Conservation (phyloP, 2,797 vertebrate species). For the Tapera naevia region DNA sequence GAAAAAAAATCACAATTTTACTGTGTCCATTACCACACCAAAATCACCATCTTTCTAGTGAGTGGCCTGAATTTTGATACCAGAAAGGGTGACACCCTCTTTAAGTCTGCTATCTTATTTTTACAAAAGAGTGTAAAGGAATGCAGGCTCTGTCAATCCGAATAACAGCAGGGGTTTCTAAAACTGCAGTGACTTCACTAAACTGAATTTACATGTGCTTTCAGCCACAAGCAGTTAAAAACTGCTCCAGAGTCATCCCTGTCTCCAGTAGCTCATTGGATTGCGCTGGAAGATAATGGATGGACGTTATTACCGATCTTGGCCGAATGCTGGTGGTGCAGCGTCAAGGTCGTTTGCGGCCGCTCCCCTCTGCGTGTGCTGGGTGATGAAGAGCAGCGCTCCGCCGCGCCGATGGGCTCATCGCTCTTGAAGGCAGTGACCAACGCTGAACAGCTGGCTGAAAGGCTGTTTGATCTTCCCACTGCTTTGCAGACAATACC, state of each 20-base stretch:
- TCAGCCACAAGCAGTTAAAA: background rate
- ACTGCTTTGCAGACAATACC: background rate
- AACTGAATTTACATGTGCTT: background rate
- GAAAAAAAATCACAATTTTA: background rate
- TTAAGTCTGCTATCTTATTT: background rate
- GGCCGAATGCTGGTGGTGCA: background rate
- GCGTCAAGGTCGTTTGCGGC: constrained; percentile 8
- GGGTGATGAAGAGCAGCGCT: constrained; percentile 19
- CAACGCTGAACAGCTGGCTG: constrained; percentile 34
- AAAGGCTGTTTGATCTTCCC: constrained; percentile 23
- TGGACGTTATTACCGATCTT: background rate
- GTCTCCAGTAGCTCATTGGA: background rate
- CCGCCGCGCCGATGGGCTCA: background rate
- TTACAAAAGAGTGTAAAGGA: background rate
- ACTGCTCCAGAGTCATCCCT: background rate
- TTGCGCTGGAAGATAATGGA: background rate
- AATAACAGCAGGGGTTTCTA: background rate
- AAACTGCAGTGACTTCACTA: background rate
- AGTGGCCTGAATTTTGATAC: background rate
- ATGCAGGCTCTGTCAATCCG: background rate
- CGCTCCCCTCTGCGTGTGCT: background rate
- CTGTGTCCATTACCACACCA: background rate
- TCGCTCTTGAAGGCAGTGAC: constrained; percentile 50
- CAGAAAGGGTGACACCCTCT: background rate
- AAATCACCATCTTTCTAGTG: background rate